Evolutionary conservation across 2,797 vertebrate genomes (phyloP).

Genomic region (Microcaecilia unicolor): DNA sequence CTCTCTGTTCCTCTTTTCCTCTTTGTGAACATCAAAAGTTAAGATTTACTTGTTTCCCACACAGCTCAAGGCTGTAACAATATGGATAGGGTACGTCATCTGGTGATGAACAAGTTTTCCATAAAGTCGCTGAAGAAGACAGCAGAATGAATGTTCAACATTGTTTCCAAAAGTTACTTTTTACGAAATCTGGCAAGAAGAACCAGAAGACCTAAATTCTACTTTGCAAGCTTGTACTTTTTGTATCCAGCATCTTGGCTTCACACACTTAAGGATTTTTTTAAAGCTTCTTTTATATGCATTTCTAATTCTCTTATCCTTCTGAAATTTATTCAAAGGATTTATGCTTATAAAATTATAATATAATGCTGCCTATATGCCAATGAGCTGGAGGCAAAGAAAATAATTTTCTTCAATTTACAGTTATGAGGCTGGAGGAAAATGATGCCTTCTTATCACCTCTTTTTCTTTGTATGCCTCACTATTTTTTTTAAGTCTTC

Average conservation of each 20-base stretch:
- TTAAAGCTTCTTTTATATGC: conserved; percentile 65
- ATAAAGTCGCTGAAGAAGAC: no score
- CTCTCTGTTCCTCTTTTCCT: no score
- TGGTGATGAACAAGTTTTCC: no score
- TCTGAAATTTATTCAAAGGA: conserved; percentile 74
- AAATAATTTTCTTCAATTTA: conserved; percentile 79
- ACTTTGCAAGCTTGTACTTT: conserved; percentile 11
- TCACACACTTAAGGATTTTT: conserved; percentile 52
- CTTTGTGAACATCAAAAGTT: no score
- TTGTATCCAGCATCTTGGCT: conserved; percentile 30
- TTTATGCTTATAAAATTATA: conserved; percentile 76
- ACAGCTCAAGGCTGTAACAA: no score
- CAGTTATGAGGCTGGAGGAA: conserved; percentile 67
- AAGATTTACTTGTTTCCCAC: no score
- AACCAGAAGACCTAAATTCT: no score
- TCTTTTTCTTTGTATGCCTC: conserved; percentile 54
- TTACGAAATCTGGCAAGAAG: no score
- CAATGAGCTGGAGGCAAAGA: conserved; percentile 73
- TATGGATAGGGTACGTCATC: no score
- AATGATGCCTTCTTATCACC: conserved; percentile 63
- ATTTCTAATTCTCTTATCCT: conserved; percentile 73
- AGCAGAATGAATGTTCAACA: no score
- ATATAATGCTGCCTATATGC: conserved; percentile 70
- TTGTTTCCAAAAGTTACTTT: no score
- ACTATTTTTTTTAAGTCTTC: conserved; percentile 59